phyloP scores from a whole-genome alignment of 1,140 invertebrate genomes.

The Psilanteris sp. region DNA sequence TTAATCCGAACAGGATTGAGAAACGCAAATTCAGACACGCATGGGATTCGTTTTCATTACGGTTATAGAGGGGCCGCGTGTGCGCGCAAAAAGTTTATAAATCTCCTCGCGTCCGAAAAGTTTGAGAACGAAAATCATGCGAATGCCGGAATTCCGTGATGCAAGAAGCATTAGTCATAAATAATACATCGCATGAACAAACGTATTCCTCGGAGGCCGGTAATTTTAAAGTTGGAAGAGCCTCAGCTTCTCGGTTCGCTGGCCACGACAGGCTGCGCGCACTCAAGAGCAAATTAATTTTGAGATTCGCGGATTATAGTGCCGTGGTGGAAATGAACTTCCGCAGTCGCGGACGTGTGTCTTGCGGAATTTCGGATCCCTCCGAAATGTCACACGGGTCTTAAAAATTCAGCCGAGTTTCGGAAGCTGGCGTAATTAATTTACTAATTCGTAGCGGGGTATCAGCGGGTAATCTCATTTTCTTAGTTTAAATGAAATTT shows the following conservation, averaged over 20 bases:
- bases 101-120: background rate
- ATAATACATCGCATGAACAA: slow-evolving; percentile 32
- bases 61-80: too few relatives aligned
- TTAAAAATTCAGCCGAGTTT: background rate
- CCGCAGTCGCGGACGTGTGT: background rate
- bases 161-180: slow-evolving; percentile 13
- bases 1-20: too few relatives aligned
- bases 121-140: background rate
- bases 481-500: background rate
- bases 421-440: background rate
- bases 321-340: slow-evolving; percentile 7
- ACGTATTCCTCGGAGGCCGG: slow-evolving; percentile 21
- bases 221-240: slow-evolving; percentile 27
- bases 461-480: too few relatives aligned
- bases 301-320: slow-evolving; percentile 32
- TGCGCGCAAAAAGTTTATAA: background rate
- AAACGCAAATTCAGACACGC: too few relatives aligned
- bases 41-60: too few relatives aligned
- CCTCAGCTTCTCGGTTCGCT: slow-evolving; percentile 2
- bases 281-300: slow-evolving; percentile 38
- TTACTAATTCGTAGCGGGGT: background rate
- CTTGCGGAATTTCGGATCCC: slow-evolving; percentile 1
- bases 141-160: background rate
- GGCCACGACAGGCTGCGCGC: slow-evolving; percentile 2
- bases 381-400: background rate